Evolutionary conservation across 2,797 vertebrate genomes (phyloP).

Genomic region (Lerista edwardsae): DNA sequence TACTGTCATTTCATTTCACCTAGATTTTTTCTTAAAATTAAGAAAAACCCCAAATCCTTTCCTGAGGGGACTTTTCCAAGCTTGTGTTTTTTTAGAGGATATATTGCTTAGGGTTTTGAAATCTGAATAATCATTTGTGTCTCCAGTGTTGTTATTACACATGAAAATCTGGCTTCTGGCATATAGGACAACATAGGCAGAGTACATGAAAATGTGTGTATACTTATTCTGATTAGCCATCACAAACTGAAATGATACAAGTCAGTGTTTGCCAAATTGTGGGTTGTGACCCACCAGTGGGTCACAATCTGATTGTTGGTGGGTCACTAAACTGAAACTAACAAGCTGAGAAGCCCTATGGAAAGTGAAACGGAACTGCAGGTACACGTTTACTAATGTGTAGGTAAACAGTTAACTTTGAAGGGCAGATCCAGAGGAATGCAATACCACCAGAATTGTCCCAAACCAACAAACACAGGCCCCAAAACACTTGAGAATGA

Average conservation of each 20-base stretch:
- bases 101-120: not conserved
- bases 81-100: not conserved
- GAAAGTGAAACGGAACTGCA: too few species aligned
- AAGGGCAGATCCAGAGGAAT: too few species aligned
- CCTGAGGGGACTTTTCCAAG: not conserved
- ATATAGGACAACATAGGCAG: not conserved
- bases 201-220: not conserved
- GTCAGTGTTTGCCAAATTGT: too few species aligned
- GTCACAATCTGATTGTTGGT: too few species aligned
- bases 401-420: too few species aligned
- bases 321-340: too few species aligned
- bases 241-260: not conserved
- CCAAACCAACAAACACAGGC: too few species aligned
- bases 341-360: too few species aligned
- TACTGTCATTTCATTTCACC: slow-evolving; percentile 22
- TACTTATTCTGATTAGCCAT: not conserved
- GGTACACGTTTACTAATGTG: too few species aligned
- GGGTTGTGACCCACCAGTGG: too few species aligned
- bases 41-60: not conserved
- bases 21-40: not conserved
- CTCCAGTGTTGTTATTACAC: not conserved
- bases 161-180: not conserved
- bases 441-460: too few species aligned
- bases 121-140: not conserved
- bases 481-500: too few species aligned